A percentile compares a stretch with the other conserved stretches of the same genome.
Evolutionary conservation across 1,140 invertebrate species (phyloP).

Genomic region (Euglossa dilemma): DNA sequence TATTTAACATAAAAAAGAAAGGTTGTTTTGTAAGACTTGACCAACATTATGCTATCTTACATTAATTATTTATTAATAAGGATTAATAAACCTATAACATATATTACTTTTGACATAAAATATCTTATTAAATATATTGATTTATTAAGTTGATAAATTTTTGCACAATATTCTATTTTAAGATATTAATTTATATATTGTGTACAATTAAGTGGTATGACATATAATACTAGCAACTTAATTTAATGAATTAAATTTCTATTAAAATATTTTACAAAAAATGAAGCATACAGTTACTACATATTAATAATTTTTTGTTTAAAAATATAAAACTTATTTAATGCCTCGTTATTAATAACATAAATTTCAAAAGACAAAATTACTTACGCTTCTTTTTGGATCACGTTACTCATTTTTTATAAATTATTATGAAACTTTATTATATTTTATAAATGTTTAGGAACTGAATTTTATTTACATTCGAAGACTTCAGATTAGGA

Average conservation of each 20-base stretch:
- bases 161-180: too few relatives aligned
- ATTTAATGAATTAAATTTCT: background rate
- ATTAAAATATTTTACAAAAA: background rate
- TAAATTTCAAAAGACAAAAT: background rate
- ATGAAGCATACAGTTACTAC: background rate
- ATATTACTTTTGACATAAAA: too few relatives aligned
- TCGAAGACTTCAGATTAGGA: background rate
- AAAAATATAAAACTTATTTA: background rate
- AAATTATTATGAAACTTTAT: background rate
- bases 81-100: too few relatives aligned
- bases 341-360: background rate
- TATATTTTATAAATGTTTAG: background rate
- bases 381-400: constrained; percentile 72
- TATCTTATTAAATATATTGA: too few relatives aligned
- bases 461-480: background rate
- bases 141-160: too few relatives aligned
- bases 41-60: too few relatives aligned
- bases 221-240: background rate
- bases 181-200: too few relatives aligned
- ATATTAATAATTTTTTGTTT: background rate
- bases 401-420: constrained; percentile 54
- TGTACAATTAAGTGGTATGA: background rate
- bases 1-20: too few relatives aligned
- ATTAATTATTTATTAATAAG: too few relatives aligned
- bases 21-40: too few relatives aligned